Evolutionary conservation across 2,113 vertebrate genomes (phyloP).

Genomic region (Canis aureus): DNA sequence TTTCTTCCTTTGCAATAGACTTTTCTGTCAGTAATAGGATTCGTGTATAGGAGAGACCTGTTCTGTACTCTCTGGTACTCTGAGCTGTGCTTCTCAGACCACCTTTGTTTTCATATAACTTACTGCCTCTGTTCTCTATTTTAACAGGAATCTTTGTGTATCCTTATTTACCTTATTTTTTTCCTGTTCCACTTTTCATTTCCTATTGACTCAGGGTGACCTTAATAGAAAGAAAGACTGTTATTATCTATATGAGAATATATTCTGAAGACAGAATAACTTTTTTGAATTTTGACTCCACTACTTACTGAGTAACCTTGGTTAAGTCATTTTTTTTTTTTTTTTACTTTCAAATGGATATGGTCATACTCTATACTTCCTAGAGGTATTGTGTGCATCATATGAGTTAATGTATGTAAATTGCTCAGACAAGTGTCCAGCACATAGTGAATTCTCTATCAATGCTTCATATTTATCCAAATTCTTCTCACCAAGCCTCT

Average conservation of each 20-base stretch:
- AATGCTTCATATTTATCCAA: not conserved
- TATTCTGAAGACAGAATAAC: not conserved
- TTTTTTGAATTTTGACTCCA: not conserved
- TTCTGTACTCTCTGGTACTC: accelerated
- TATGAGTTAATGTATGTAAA: not conserved
- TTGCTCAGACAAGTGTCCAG: not conserved
- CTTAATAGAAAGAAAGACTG: not conserved
- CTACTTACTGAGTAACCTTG: accelerated
- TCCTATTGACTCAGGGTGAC: accelerated
- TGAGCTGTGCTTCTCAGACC: not conserved
- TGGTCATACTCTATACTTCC: not conserved
- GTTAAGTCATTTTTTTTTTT: not conserved
- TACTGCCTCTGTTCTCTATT: not conserved
- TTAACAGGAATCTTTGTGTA: not conserved
- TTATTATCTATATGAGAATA: not conserved
- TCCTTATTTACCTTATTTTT: accelerated
- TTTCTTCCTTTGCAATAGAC: not conserved
- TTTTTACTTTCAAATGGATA: not conserved
- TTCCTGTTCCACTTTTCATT: not conserved
- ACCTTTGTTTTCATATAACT: not conserved
- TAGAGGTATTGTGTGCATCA: not conserved
- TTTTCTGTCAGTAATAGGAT: not conserved
- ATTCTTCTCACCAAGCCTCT: not conserved
- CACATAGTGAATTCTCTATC: not conserved
- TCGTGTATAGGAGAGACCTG: not conserved